phyloP scores from a whole-genome alignment of 2,888 invertebrate species.

The Hypomecis punctinalis region DNA sequence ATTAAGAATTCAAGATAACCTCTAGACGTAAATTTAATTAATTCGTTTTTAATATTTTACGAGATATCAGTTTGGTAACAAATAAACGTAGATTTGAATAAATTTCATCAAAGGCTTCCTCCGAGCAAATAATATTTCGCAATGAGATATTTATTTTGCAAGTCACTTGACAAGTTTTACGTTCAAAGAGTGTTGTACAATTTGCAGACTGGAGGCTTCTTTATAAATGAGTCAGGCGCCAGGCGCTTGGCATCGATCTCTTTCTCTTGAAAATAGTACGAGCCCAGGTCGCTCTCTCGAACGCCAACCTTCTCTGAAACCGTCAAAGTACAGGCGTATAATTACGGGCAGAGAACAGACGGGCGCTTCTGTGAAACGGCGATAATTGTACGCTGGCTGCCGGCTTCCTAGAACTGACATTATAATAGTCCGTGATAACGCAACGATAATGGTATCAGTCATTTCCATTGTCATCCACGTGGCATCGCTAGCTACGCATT shows the following conservation, averaged over 20 bases:
- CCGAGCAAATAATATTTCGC: constrained; percentile 2
- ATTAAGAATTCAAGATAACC: constrained; percentile 27
- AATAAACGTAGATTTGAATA: constrained; percentile 1
- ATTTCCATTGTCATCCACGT: constrained; percentile 56
- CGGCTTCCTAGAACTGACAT: constrained; percentile 69
- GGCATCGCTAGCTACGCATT: constrained; percentile 34
- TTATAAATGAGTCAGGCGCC: constrained; percentile 13
- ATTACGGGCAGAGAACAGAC: constrained; percentile 58
- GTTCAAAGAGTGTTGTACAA: neutral
- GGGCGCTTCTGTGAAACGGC: constrained; percentile 69
- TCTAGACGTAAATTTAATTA: constrained; percentile 32
- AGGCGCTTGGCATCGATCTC: constrained; percentile 10
- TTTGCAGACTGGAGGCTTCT: constrained; percentile 7
- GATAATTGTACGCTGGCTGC: constrained; percentile 70
- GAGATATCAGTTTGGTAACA: constrained; percentile 3
- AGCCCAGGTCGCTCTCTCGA: constrained; percentile 24
- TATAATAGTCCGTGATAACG: constrained; percentile 70
- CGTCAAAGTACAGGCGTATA: constrained; percentile 51
- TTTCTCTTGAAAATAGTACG: constrained; percentile 1
- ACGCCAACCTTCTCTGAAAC: constrained; percentile 43
- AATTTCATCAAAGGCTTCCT: constrained; percentile 2
- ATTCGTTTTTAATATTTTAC: constrained; percentile 20
- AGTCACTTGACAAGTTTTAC: constrained; percentile 13
- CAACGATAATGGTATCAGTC: constrained; percentile 71
- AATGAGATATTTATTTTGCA: constrained; percentile 6